phyloP scores from a whole-genome alignment of 1,140 invertebrate species.

The Leptinotarsa defecta region DNA sequence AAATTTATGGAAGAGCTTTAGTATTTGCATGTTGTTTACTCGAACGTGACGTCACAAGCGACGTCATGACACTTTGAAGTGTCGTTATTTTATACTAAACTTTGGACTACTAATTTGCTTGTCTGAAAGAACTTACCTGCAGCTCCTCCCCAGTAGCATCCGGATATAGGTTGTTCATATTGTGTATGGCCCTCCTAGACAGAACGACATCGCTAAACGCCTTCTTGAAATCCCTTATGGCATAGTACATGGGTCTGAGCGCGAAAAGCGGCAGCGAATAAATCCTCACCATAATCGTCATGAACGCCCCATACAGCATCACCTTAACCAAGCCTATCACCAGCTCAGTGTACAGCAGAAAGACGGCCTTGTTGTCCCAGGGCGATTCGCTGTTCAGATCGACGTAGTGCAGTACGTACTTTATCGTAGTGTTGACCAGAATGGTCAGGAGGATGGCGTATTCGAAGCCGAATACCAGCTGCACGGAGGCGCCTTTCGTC shows the following conservation, averaged over 20 bases:
- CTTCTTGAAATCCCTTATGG: constrained; percentile 96
- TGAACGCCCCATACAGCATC: constrained; percentile 92
- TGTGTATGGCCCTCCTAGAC: constrained; percentile 93
- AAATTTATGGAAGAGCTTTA: no score
- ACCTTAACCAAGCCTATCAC: constrained; percentile 88
- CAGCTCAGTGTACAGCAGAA: constrained; percentile 94
- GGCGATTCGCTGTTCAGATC: constrained; percentile 94
- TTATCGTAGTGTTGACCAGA: constrained; percentile 91
- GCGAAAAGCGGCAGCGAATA: constrained; percentile 98
- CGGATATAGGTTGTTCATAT: constrained; percentile 98
- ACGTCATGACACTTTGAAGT: no score
- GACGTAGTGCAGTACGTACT: constrained; percentile 93
- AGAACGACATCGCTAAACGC: constrained; percentile 97
- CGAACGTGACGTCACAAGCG: no score
- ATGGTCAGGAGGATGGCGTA: constrained; percentile 97
- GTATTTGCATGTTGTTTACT: no score
- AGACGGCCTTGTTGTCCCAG: constrained; percentile 99
- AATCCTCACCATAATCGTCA: constrained; percentile 94
- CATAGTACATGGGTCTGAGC: constrained; percentile 98
- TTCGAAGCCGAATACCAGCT: constrained; percentile 99
- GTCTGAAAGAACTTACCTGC: constrained; percentile 49
- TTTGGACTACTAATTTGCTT: no score
- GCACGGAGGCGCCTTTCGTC: constrained; percentile 92
- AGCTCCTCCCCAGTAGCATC: constrained; percentile 94
- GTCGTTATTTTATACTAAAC: no score